Conservation (phyloP, 2,113 vertebrate genomes). For the Lophotis ruficrista region DNA sequence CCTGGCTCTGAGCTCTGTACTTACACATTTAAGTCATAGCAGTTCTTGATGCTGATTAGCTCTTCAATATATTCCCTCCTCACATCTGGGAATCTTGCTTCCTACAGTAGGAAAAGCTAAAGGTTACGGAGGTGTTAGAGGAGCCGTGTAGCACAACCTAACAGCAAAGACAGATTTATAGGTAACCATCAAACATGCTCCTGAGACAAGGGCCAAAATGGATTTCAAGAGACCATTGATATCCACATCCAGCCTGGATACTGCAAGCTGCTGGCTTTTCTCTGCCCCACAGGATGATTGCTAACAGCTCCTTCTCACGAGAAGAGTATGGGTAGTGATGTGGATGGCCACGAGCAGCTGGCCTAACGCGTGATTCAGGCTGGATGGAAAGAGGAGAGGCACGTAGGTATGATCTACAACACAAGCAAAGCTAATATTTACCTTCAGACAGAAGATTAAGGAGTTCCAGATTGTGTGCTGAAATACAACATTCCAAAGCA, state of each 20-base stretch:
- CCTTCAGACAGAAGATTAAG: background rate
- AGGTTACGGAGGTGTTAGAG: background rate
- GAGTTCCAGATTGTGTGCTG: background rate
- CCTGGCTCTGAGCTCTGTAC: background rate
- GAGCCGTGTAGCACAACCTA: background rate
- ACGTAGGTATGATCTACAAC: background rate
- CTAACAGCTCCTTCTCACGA: background rate
- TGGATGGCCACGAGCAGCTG: background rate
- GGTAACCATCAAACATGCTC: background rate
- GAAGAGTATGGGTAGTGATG: rapidly evolving
- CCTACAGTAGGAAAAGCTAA: slow-evolving; percentile 63
- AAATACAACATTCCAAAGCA: slow-evolving; percentile 27
- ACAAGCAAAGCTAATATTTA: background rate
- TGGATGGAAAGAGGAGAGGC: background rate
- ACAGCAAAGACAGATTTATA: background rate
- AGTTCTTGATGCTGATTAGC: slow-evolving; percentile 78
- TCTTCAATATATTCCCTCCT: slow-evolving; percentile 78
- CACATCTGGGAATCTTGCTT: slow-evolving; percentile 82
- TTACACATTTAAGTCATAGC: slow-evolving; percentile 83
- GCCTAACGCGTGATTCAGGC: background rate
- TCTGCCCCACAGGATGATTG: background rate
- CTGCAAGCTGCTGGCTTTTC: background rate
- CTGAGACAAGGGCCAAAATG: background rate
- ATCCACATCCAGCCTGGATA: background rate
- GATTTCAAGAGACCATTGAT: background rate